Evolutionary conservation across 2,888 invertebrate genomes (phyloP).

Genomic region (Agrotis puta): DNA sequence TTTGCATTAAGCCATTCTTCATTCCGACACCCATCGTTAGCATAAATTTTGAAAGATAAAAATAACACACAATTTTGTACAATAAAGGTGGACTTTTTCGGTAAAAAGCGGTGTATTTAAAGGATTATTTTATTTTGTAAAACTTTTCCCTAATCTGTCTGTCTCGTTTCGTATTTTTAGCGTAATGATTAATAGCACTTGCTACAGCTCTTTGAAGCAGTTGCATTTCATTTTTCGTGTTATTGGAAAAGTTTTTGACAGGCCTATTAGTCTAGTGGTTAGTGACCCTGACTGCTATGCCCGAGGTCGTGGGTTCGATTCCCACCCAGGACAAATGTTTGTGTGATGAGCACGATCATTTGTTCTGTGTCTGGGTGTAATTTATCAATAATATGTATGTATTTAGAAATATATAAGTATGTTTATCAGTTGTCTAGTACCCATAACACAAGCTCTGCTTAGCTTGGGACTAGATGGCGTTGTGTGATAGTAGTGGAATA

Average conservation of each 20-base stretch:
- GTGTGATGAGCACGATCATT: too few relatives aligned
- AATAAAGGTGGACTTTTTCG: constrained; percentile 48
- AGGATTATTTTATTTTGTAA: constrained; percentile 39
- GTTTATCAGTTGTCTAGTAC: too few relatives aligned
- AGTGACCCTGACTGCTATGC: too few relatives aligned
- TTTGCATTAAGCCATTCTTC: constrained; percentile 61
- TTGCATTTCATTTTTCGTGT: neutral
- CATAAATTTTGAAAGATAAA: constrained; percentile 65
- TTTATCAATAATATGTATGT: too few relatives aligned
- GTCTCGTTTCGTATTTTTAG: neutral
- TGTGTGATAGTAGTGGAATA: too few relatives aligned
- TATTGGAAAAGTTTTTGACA: neutral
- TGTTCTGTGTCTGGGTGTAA: too few relatives aligned
- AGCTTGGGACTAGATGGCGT: too few relatives aligned
- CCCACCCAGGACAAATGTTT: too few relatives aligned
- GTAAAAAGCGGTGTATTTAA: constrained; percentile 34
- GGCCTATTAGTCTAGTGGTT: too few relatives aligned
- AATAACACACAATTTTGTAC: constrained; percentile 55
- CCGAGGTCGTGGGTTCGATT: too few relatives aligned
- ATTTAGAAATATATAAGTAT: too few relatives aligned
- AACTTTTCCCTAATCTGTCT: constrained; percentile 1
- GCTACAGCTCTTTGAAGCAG: neutral
- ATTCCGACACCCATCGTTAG: constrained; percentile 64
- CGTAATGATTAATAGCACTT: neutral
- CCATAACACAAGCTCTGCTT: too few relatives aligned